These are phyloP conservation scores for Ganaspis sp. DNA, from an alignment of 1,140 invertebrate genomes.

Conservation along the genomic window DNA sequence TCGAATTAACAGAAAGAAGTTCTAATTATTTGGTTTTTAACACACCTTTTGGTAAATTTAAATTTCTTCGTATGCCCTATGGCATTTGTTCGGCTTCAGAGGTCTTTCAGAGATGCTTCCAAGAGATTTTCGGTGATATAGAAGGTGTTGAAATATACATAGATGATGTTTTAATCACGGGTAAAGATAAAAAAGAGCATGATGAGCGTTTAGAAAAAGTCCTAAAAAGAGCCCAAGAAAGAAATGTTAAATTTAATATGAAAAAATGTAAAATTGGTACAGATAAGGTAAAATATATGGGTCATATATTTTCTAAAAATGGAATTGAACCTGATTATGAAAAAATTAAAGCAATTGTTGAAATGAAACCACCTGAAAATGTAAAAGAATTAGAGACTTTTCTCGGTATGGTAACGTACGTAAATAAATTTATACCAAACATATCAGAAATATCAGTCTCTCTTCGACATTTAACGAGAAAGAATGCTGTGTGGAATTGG, in stretches of 20 bases:
- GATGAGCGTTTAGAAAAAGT: neutral
- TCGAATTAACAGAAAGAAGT: conserved; percentile 65
- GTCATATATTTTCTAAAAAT: too few relatives aligned
- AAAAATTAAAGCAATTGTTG: neutral
- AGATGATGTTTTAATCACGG: neutral
- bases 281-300: neutral
- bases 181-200: neutral
- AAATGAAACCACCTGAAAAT: neutral
- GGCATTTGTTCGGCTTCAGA: neutral
- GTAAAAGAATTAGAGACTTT: neutral
- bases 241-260: neutral
- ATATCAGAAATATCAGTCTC: neutral
- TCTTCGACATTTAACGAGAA: neutral
- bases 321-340: neutral
- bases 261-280: neutral
- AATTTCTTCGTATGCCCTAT: neutral
- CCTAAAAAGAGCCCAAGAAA: neutral
- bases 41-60: conserved; percentile 63
- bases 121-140: neutral
- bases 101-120: neutral
- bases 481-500: neutral
- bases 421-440: neutral
- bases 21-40: conserved; percentile 64
- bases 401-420: neutral
- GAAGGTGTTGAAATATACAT: neutral